Conservation (phyloP, 2,797 vertebrate genomes). For the Myotis findleyi region DNA sequence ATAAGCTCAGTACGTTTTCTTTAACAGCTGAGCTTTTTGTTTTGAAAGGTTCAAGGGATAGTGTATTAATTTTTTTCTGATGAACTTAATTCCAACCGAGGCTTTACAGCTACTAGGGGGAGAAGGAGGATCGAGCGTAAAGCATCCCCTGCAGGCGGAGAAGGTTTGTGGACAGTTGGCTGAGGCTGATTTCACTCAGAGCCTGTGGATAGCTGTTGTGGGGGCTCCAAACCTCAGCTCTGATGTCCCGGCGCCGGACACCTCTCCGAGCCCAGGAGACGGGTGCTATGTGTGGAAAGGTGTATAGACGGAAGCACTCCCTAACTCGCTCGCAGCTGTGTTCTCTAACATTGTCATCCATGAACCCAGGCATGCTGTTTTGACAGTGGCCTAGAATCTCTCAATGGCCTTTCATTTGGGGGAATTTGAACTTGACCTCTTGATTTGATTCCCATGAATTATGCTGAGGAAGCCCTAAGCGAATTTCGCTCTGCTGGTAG, state of each 20-base stretch:
- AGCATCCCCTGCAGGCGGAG: not conserved
- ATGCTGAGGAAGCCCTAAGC: not conserved
- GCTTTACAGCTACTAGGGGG: not conserved
- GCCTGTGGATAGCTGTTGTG: not conserved
- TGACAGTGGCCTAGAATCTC: not conserved
- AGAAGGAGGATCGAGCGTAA: not conserved
- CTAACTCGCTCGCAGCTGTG: not conserved
- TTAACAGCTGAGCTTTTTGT: not conserved
- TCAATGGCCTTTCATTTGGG: not conserved
- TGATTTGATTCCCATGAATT: not conserved
- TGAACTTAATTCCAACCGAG: not conserved
- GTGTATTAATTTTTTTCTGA: conserved; percentile 19
- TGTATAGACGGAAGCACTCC: not conserved
- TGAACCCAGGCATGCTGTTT: not conserved
- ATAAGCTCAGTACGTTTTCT: not conserved
- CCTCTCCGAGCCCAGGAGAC: not conserved
- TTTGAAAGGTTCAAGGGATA: not conserved
- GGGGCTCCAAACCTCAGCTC: not conserved
- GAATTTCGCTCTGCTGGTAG: not conserved
- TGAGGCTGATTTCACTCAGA: conserved; percentile 61
- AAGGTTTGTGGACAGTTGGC: conserved; percentile 53
- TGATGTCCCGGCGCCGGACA: not conserved
- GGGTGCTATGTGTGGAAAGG: not conserved
- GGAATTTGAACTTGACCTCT: conserved; percentile 45
- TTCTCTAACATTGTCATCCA: not conserved